A percentile compares a stretch with the other conserved stretches of the same genome.
phyloP scores from a whole-genome alignment of 2,113 vertebrate species.

The Brienomyrus brachyistius region DNA sequence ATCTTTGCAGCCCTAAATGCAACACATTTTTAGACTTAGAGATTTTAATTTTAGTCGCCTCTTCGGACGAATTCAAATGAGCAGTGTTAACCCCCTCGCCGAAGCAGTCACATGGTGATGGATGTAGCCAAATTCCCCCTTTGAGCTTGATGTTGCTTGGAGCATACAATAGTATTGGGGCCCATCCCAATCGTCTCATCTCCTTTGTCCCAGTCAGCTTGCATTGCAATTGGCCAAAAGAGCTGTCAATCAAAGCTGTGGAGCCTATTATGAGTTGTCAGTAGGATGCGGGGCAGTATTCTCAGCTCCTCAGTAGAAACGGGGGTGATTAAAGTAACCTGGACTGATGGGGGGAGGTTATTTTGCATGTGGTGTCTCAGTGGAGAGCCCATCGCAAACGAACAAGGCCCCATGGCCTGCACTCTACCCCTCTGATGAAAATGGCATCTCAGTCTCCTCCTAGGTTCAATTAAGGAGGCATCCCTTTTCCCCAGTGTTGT shows the following conservation, averaged over 20 bases:
- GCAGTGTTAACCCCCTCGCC: background rate
- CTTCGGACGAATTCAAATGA: background rate
- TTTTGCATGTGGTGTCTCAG: slow-evolving; percentile 55
- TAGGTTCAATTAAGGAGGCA: slow-evolving; percentile 3
- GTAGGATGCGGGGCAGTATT: slow-evolving; percentile 57
- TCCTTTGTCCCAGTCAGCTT: slow-evolving; percentile 31
- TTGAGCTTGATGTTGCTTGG: slow-evolving; percentile 52
- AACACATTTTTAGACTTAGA: background rate
- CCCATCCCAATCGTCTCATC: slow-evolving; percentile 56
- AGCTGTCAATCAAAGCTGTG: slow-evolving; percentile 69
- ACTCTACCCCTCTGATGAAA: slow-evolving; percentile 12
- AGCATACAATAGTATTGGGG: slow-evolving; percentile 51
- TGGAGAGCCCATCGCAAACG: slow-evolving; percentile 44
- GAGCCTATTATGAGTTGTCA: slow-evolving; percentile 66
- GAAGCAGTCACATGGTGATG: background rate
- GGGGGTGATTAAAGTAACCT: slow-evolving; percentile 65
- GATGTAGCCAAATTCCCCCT: slow-evolving; percentile 44
- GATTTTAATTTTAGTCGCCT: background rate
- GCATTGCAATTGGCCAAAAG: slow-evolving; percentile 64
- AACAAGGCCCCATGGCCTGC: background rate
- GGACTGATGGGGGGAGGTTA: slow-evolving; percentile 49
- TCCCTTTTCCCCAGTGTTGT: background rate
- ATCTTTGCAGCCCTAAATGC: background rate
- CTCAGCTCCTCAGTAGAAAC: slow-evolving; percentile 54
- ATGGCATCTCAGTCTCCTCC: slow-evolving; percentile 13